phyloP scores from a whole-genome alignment of 2,113 vertebrate species.

The Entelurus aequoreus region DNA sequence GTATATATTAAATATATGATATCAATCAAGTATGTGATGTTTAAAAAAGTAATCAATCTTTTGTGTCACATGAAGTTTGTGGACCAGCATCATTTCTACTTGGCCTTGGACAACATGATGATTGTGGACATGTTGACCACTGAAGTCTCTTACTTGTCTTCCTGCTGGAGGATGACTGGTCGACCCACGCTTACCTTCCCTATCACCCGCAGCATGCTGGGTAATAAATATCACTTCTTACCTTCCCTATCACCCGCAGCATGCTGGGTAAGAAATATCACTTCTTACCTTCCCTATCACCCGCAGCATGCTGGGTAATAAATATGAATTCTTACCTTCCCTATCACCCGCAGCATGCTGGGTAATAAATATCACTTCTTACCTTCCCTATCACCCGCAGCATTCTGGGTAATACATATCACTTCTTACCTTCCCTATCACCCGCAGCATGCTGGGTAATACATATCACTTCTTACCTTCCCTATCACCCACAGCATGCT shows the following conservation, averaged over 20 bases:
- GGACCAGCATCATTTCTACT: slow-evolving; percentile 97
- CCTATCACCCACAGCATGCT: no score
- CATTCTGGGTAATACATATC: no score
- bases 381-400: no score
- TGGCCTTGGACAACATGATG: slow-evolving; percentile 98
- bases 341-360: slow-evolving; percentile 92
- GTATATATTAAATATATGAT: no score
- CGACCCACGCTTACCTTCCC: slow-evolving; percentile 91
- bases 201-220: slow-evolving; percentile 90
- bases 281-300: slow-evolving; percentile 89
- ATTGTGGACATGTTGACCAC: slow-evolving; percentile 96
- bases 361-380: slow-evolving; percentile 33
- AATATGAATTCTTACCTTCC: slow-evolving; percentile 76
- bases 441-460: no score
- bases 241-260: slow-evolving; percentile 88
- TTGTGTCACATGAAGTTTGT: slow-evolving; percentile 75
- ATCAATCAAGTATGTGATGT: neutral
- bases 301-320: slow-evolving; percentile 83
- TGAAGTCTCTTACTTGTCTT: slow-evolving; percentile 90
- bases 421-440: no score
- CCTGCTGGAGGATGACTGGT: slow-evolving; percentile 96
- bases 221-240: slow-evolving; percentile 64
- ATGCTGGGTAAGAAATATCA: slow-evolving; percentile 76
- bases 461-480: no score
- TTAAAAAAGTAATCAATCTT: neutral